phyloP scores from a whole-genome alignment of 2,797 vertebrate species.

The Cuculus canorus region DNA sequence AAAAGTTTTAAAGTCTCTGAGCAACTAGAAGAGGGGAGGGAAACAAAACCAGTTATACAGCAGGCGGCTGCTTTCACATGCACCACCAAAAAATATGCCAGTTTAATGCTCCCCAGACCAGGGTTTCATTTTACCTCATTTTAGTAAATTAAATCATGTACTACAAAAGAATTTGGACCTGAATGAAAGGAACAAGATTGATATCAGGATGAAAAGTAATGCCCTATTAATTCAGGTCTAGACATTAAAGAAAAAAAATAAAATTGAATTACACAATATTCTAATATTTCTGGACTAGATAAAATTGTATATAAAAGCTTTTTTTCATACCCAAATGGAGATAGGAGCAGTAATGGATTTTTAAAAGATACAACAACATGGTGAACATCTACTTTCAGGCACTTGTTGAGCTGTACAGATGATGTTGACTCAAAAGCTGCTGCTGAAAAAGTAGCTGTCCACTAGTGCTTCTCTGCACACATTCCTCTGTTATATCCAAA shows the following conservation, averaged over 20 bases:
- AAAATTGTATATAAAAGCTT: conserved; percentile 34
- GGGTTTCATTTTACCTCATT: conserved; percentile 45
- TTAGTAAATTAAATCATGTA: conserved; percentile 48
- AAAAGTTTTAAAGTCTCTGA: neutral
- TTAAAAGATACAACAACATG: conserved; percentile 6
- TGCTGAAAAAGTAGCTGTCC: neutral
- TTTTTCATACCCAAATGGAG: conserved; percentile 6
- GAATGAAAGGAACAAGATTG: conserved; percentile 33
- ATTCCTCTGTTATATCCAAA: neutral
- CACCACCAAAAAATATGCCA: neutral
- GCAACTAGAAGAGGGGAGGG: neutral
- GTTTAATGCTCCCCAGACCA: neutral
- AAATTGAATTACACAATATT: conserved; percentile 35
- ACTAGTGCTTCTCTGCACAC: neutral
- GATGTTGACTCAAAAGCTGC: neutral
- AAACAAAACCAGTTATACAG: neutral
- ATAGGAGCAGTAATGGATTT: neutral
- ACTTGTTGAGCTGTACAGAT: neutral
- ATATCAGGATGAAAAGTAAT: conserved; percentile 14
- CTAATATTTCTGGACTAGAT: conserved; percentile 44
- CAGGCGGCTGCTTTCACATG: neutral
- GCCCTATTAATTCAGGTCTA: conserved; percentile 21
- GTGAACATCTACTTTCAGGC: neutral
- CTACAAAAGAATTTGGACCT: conserved; percentile 43
- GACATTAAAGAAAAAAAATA: conserved; percentile 49